Evolutionary conservation across 2,888 invertebrate genomes (phyloP), one percentile per base, ranked within the genome.

Genomic region (Tyria jacobaeae): DNA sequence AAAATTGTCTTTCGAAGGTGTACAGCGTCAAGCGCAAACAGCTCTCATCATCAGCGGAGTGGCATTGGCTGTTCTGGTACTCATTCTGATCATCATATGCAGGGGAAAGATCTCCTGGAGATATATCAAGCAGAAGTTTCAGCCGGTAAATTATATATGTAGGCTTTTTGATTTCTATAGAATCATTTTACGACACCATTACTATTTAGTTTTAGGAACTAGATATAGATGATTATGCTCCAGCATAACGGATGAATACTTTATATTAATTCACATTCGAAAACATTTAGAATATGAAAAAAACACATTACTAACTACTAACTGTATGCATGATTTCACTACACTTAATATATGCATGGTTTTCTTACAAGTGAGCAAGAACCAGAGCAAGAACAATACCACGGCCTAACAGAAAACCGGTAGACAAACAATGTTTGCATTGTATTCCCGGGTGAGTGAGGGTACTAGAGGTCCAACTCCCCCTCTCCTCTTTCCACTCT

Each of bases 61-160:
- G 25, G 90, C 92, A 0, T 70, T 94, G 57, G 92, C 92, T 0
- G 78, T 91, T 1, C 65, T 93, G 65, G 71, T 91, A 64, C 76
- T 92, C 1, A 75, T 89, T 0, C 70, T 92, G 58, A 84, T 90
- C 70, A 80, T 91, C 51, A 67, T 90, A 7, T 92, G 92, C 73
- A 83, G 88, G 0, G 88, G 88, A 24, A 87, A 84, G 60, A 66
- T 92, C 51, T 88, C 91, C 7, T 91, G 92, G 92, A 83, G 88
- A 68, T 90, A 86, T 62, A 78, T 93, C 65, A 92, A 92, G 71
- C 90, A 92, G 71, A 93, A 90, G 77, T 84, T 93, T 60, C 92
- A 91, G 70, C 92, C 91, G 91, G 93, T 92, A 79, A 79, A 57
- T 57, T 64, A 35, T 24, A 53, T 63, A 50, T 27, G 34, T 54